Percentiles rank a stretch among this genome's conserved stretches.
Conservation (phyloP, 2,113 vertebrate genomes). For the Paratilapia polleni region DNA sequence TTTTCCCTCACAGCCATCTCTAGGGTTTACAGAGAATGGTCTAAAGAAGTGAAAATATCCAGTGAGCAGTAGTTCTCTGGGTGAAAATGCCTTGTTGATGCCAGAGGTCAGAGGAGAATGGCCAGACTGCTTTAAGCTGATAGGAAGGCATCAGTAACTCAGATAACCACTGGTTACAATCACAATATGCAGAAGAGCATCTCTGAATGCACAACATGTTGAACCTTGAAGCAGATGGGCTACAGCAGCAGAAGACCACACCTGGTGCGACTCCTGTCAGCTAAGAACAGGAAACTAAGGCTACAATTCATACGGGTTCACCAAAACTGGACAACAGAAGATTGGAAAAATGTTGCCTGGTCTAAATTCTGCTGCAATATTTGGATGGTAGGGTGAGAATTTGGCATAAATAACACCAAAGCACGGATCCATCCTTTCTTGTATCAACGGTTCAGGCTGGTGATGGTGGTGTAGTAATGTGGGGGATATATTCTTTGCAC, state of each 20-base stretch:
- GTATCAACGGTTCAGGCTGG: neutral
- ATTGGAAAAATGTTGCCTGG: neutral
- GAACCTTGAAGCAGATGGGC: too few species aligned
- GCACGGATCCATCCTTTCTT: neutral
- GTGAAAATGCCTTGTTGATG: too few species aligned
- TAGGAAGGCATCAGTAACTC: too few species aligned
- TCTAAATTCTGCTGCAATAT: neutral
- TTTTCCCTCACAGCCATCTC: too few species aligned
- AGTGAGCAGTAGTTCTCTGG: too few species aligned
- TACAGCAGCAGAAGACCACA: neutral
- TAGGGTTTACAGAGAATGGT: too few species aligned
- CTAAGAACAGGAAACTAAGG: neutral
- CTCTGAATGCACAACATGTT: too few species aligned
- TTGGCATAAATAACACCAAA: neutral
- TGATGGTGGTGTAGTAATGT: neutral
- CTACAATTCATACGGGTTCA: neutral
- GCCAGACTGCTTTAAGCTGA: too few species aligned
- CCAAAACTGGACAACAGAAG: neutral
- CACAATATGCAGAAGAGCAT: too few species aligned
- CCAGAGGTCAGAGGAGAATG: too few species aligned
- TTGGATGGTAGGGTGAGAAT: neutral
- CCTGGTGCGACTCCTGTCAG: neutral
- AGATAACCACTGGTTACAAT: too few species aligned
- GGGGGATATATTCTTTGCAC: neutral
- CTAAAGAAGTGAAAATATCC: too few species aligned